These are phyloP conservation scores for Sakesphorus luctuosus DNA, from an alignment of 2,113 vertebrate genomes.

Conservation along the genomic window DNA sequence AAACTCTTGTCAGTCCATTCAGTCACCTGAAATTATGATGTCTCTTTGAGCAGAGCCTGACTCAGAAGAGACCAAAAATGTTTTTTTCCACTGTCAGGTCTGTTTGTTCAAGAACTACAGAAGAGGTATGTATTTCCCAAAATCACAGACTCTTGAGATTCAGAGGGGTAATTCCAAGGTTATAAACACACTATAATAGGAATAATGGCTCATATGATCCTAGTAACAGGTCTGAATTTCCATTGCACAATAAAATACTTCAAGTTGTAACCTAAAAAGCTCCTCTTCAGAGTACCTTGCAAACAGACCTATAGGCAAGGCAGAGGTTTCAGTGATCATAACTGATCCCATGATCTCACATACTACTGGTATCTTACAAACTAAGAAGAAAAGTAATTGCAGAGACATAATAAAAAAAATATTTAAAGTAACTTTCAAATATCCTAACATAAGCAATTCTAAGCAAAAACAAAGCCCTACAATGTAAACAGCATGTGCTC, in stretches of 20 bases:
- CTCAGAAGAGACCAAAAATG: neutral
- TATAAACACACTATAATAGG: neutral
- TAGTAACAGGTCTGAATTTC: neutral
- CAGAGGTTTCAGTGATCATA: neutral
- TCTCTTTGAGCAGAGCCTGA: neutral
- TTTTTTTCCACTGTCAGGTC: neutral
- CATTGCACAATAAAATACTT: neutral
- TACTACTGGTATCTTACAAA: neutral
- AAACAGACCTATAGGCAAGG: neutral
- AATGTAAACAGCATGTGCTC: neutral
- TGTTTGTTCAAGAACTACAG: neutral
- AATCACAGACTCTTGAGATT: neutral
- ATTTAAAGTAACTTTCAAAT: neutral
- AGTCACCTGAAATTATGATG: neutral
- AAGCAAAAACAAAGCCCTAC: neutral
- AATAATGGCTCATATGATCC: neutral
- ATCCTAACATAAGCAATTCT: neutral
- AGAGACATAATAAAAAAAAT: neutral
- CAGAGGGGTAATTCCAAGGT: neutral
- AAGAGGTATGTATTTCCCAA: neutral
- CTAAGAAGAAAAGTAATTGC: neutral
- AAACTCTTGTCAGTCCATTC: neutral
- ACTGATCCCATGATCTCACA: neutral
- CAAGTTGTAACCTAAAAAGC: neutral
- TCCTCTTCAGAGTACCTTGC: neutral